A percentile compares a stretch with the other conserved stretches of the same genome.
phyloP scores from a whole-genome alignment of 2,888 invertebrate genomes.

The Pristionchus exspectatus region DNA sequence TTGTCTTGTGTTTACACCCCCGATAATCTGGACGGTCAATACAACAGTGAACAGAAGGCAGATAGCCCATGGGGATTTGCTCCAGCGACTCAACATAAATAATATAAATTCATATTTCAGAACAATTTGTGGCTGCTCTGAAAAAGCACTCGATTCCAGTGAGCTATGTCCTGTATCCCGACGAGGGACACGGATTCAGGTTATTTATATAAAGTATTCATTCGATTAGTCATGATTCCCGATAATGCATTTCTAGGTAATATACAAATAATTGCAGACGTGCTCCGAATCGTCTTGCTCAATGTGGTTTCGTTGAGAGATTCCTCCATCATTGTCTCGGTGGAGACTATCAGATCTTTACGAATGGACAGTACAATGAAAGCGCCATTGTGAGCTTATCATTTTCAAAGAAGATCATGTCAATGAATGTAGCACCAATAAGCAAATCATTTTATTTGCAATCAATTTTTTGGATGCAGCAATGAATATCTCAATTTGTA shows the following conservation, averaged over 20 bases:
- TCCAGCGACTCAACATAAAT: neutral
- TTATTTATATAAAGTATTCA: slow-evolving; percentile 55
- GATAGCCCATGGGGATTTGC: neutral
- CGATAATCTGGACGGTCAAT: neutral
- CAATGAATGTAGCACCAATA: neutral
- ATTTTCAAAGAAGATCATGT: too few species aligned
- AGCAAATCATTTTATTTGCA: neutral
- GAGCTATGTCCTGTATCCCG: slow-evolving; percentile 76
- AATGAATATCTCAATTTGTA: neutral
- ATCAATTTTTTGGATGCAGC: neutral
- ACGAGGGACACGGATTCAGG: slow-evolving; percentile 77
- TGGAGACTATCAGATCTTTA: slow-evolving; percentile 74
- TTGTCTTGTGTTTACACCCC: neutral
- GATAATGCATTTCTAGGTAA: neutral
- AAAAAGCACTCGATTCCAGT: slow-evolving; percentile 76
- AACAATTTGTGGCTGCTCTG: slow-evolving; percentile 76
- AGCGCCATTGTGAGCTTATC: slow-evolving; percentile 70
- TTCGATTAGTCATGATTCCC: neutral
- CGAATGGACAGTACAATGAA: slow-evolving; percentile 75
- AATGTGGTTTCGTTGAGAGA: slow-evolving; percentile 76
- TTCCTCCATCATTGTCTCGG: slow-evolving; percentile 75
- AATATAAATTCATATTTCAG: slow-evolving; percentile 57
- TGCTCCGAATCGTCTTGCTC: slow-evolving; percentile 64
- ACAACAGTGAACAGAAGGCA: neutral
- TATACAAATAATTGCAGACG: slow-evolving; percentile 5